Conservation (phyloP, 2,797 vertebrate genomes). For the Meriones psammophilus region DNA sequence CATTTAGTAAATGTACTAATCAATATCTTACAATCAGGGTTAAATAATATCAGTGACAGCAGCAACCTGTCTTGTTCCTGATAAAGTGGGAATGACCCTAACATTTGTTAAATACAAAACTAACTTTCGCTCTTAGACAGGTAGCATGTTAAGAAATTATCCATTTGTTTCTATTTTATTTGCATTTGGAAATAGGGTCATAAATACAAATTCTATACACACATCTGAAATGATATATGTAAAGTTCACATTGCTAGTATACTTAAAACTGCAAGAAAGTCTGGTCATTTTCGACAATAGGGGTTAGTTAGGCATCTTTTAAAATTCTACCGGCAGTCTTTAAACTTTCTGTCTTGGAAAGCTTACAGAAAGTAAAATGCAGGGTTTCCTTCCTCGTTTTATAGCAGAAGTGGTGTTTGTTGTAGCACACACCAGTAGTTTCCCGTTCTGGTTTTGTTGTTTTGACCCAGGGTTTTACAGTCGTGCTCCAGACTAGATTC, state of each 20-base stretch:
- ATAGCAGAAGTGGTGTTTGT: neutral
- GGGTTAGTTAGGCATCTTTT: neutral
- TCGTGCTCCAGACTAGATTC: neutral
- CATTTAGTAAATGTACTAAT: neutral
- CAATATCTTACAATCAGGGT: constrained; percentile 2
- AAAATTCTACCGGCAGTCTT: constrained; percentile 4
- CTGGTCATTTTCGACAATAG: neutral
- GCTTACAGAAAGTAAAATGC: neutral
- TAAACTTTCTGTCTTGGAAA: neutral
- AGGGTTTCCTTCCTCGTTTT: neutral
- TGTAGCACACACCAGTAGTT: neutral
- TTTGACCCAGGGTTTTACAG: neutral
- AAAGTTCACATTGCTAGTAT: neutral
- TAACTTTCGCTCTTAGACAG: constrained; percentile 3
- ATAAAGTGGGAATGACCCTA: neutral
- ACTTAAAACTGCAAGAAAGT: constrained; percentile 25
- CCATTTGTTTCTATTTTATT: constrained; percentile 29
- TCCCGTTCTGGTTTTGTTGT: neutral
- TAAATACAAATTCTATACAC: neutral
- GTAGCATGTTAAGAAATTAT: constrained; percentile 19
- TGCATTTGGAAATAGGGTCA: constrained; percentile 14
- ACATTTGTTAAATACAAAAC: neutral
- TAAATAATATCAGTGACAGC: neutral
- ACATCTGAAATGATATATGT: neutral
- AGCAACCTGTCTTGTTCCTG: neutral